Conservation (phyloP, 1,140 invertebrate genomes). For the Drosophila ficusphila region DNA sequence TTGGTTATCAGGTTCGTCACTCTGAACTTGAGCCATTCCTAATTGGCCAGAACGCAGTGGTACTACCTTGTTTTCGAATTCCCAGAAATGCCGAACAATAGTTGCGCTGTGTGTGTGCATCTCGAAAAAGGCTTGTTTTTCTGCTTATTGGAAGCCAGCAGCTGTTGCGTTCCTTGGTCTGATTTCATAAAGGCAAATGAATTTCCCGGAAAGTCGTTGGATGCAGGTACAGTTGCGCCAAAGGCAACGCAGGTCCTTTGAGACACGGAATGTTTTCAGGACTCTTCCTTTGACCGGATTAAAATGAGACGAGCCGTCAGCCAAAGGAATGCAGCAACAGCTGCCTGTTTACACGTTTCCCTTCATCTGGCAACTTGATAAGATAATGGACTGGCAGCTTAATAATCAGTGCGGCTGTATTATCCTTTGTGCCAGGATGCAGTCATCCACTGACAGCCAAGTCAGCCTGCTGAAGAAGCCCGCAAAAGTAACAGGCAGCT, state of each 20-base stretch:
- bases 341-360: background rate
- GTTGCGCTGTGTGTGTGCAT: background rate
- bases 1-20: too few relatives aligned
- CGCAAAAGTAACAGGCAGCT: background rate
- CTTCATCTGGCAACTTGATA: background rate
- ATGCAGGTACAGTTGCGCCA: background rate
- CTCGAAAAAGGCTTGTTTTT: background rate
- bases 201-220: background rate
- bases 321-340: background rate
- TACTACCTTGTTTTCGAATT: background rate
- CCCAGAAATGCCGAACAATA: background rate
- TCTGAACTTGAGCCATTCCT: background rate
- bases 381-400: background rate
- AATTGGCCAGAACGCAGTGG: background rate
- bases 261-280: background rate
- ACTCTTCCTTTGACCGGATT: background rate
- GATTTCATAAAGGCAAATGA: background rate
- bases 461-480: background rate
- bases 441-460: background rate
- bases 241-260: background rate
- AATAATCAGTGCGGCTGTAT: background rate
- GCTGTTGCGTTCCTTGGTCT: background rate
- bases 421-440: background rate
- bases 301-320: background rate
- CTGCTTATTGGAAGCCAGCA: background rate